A percentile compares a stretch with the other conserved stretches of the same genome.
Conservation (phyloP, 2,888 invertebrate species). For the Imbricaverruca yamaguchii region DNA sequence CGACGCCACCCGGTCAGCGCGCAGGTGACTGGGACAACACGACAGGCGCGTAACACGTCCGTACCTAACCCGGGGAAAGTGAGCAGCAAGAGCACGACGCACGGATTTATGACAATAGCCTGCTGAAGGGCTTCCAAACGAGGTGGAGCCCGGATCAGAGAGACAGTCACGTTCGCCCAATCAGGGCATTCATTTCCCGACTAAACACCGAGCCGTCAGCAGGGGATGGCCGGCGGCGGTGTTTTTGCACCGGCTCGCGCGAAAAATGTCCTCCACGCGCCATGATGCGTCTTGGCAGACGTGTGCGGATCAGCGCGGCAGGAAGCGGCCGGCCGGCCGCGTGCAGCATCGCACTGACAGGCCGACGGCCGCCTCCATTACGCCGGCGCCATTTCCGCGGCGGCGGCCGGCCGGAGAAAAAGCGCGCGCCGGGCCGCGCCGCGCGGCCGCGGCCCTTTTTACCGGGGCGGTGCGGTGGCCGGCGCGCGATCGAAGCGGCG, state of each 20-base stretch:
- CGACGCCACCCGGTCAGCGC: no score
- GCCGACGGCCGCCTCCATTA: neutral
- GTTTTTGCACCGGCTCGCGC: no score
- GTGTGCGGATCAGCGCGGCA: neutral
- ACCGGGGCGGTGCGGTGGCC: neutral
- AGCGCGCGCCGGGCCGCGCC: neutral
- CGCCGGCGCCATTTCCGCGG: neutral
- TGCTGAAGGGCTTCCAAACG: no score
- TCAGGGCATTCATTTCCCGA: neutral
- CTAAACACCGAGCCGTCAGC: neutral
- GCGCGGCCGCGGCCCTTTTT: neutral
- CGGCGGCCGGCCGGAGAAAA: neutral
- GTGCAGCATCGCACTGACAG: no score
- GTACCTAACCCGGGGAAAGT: no score
- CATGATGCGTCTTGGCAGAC: neutral
- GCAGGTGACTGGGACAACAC: no score
- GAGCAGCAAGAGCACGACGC: no score
- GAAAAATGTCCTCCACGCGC: no score
- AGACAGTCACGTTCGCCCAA: neutral
- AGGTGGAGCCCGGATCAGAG: neutral
- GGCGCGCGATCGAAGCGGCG: neutral
- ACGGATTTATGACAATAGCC: no score
- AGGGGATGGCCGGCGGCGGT: no score
- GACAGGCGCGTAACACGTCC: no score
- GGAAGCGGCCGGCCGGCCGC: neutral